Conservation (phyloP, 1,140 invertebrate genomes). For the Mesaphorura yosii region DNA sequence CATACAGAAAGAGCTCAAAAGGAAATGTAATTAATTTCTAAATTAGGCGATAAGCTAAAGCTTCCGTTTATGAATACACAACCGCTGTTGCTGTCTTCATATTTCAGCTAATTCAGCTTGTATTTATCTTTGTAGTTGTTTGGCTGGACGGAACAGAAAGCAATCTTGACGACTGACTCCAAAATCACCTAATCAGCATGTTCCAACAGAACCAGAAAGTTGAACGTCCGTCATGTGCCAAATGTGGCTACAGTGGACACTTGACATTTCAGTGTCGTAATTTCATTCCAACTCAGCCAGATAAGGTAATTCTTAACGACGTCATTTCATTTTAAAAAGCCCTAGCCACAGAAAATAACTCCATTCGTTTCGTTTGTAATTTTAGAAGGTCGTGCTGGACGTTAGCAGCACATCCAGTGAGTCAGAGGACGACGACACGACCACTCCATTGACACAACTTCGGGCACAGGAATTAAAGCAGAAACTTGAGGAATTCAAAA, state of each 20-base stretch:
- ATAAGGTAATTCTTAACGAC: constrained; percentile 40
- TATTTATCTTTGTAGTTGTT: too few species aligned
- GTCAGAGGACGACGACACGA: constrained; percentile 60
- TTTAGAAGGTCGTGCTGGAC: constrained; percentile 72
- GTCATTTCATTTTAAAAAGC: neutral
- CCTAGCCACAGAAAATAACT: neutral
- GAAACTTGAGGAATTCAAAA: constrained; percentile 45
- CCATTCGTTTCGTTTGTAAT: constrained; percentile 3
- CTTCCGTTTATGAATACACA: too few species aligned
- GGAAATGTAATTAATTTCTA: too few species aligned
- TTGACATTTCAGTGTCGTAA: constrained; percentile 93
- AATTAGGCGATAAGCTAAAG: too few species aligned
- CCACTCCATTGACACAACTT: constrained; percentile 64
- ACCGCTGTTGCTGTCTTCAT: too few species aligned
- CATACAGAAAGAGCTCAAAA: too few species aligned
- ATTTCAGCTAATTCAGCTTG: too few species aligned
- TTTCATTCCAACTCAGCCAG: constrained; percentile 78
- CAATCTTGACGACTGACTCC: too few species aligned
- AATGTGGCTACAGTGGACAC: constrained; percentile 89
- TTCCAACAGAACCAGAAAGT: neutral
- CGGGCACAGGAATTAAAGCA: constrained; percentile 60
- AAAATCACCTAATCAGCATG: too few species aligned
- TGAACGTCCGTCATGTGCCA: constrained; percentile 60
- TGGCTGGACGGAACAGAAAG: too few species aligned
- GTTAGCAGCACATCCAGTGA: constrained; percentile 91